Evolutionary conservation across 2,113 vertebrate genomes (phyloP).

Genomic region (Merops nubicus): DNA sequence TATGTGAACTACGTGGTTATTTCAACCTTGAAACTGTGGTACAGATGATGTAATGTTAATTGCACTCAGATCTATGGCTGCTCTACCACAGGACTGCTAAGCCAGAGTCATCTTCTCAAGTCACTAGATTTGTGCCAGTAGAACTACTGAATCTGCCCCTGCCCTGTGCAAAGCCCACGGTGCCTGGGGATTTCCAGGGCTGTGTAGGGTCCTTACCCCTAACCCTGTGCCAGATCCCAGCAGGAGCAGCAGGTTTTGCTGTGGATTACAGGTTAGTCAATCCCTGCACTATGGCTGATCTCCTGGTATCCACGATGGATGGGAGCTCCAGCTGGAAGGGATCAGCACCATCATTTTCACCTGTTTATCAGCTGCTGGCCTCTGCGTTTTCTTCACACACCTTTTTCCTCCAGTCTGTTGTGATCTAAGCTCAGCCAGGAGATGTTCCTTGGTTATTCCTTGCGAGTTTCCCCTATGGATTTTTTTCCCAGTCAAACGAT

Average conservation of each 20-base stretch:
- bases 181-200: not conserved
- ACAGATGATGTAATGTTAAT: slow-evolving; percentile 54
- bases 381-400: not conserved
- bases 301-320: not conserved
- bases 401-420: not conserved
- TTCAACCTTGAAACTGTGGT: slow-evolving; percentile 21
- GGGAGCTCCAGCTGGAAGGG: not conserved
- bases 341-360: not conserved
- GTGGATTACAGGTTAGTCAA: not conserved
- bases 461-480: not conserved
- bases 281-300: not conserved
- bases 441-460: not conserved
- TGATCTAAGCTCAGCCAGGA: not conserved
- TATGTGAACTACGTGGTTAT: slow-evolving; percentile 18
- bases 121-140: not conserved
- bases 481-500: not conserved
- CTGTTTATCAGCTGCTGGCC: not conserved
- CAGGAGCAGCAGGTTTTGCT: not conserved
- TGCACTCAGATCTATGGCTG: not conserved
- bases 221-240: not conserved
- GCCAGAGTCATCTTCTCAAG: not conserved
- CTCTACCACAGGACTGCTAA: not conserved
- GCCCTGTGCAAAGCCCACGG: not conserved
- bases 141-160: not conserved
- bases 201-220: not conserved